Base-by-base conservation (phyloP, 1,140 invertebrate species). In the Eupristina koningsbergeri region DNA sequence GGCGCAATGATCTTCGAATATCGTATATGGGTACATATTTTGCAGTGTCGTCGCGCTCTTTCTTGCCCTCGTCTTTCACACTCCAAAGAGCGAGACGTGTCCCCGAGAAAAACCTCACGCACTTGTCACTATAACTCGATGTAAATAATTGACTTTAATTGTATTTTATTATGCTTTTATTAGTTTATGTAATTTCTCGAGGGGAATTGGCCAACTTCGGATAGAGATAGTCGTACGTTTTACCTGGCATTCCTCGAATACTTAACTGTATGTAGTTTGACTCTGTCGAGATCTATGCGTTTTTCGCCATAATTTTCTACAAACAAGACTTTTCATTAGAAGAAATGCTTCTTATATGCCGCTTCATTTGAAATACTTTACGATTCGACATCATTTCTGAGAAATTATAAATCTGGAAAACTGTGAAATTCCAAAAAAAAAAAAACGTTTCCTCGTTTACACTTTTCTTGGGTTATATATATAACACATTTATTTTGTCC, bases 1-100 rank as follows among this genome's bases (percentile, higher is more conserved):
- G 15, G 6, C 31, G 47, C 81, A 45, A 83, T 71, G 74, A 83
- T 71, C 47, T 71, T 75, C 81, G 81, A 83, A 78, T 83, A 83
- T 83, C 81, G 81, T 83, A 83, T 78, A 83, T 83, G 75, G 81
- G 63, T 83, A 83, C 75, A 83, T 83, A 83, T 83, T 71, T 83
- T 76, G 75, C 50, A 11, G 45, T 47, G 34, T n/a, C 15, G 17
- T 39, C 3, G 45, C 50, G 31, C 29, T 34, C 41, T 67, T 76
- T 82, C 45, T 82, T 76, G 74, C 34, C 19, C 22, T 39, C 58
- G 73, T 61, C 74, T 77, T 83, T 83, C 81, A 78, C 81, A 78
- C 81, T 73, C 41, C 61, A 41, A 26, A 26, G 31, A 39, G 76
- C 58, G 76, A 58, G 61, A 47, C 53, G 45, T 45, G 58, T 34